Evolutionary conservation across 2,797 vertebrate genomes (phyloP).

Genomic region (Anguilla megastoma): DNA sequence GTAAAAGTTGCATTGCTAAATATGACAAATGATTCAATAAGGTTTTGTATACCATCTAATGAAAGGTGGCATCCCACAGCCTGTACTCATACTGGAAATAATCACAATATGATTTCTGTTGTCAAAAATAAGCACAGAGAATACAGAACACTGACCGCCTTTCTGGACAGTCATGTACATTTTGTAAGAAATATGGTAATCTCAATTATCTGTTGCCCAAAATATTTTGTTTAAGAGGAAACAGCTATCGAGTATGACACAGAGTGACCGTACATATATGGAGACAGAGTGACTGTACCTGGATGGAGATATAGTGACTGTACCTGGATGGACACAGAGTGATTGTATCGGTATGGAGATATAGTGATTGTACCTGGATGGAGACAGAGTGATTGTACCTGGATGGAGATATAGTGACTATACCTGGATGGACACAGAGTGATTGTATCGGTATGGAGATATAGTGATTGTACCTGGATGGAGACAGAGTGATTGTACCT

Average conservation of each 20-base stretch:
- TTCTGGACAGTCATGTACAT: neutral
- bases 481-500: slow-evolving; percentile 56
- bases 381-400: slow-evolving; percentile 68
- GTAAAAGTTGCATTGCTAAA: neutral
- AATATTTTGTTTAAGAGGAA: neutral
- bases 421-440: slow-evolving; percentile 93
- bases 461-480: slow-evolving; percentile 80
- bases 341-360: slow-evolving; percentile 85
- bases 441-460: slow-evolving; percentile 91
- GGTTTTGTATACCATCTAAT: neutral
- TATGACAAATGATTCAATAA: neutral
- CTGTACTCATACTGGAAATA: neutral
- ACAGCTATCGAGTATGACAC: neutral
- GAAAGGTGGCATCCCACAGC: neutral
- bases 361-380: slow-evolving; percentile 81
- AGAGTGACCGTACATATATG: slow-evolving; percentile 82
- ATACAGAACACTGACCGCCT: neutral
- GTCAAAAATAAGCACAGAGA: neutral
- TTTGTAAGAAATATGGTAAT: neutral
- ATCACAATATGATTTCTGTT: neutral
- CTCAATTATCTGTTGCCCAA: neutral
- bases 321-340: slow-evolving; percentile 87
- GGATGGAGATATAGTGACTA: too few relatives aligned
- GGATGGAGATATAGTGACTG: slow-evolving; percentile 70
- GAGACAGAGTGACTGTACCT: slow-evolving; percentile 84